phyloP scores from a whole-genome alignment of 2,113 vertebrate genomes.

The Arizona elegans region DNA sequence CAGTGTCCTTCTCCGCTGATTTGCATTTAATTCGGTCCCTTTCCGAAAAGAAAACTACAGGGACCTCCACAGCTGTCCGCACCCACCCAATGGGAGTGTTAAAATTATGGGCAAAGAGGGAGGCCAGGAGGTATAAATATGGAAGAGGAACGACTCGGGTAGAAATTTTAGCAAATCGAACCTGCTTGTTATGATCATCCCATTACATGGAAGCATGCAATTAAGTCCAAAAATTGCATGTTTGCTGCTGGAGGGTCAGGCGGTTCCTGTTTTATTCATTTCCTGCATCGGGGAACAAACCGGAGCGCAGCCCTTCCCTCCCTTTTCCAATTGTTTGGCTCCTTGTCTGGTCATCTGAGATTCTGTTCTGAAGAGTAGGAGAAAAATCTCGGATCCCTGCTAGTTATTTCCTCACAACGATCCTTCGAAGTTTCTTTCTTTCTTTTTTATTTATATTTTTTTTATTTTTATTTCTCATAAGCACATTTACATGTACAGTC shows the following conservation, averaged over 20 bases:
- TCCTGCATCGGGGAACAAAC: constrained; percentile 43
- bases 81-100: constrained; percentile 16
- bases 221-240: constrained; percentile 54
- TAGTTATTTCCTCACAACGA: too few species aligned
- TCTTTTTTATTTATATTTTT: too few species aligned
- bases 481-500: too few species aligned
- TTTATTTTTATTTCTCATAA: too few species aligned
- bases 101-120: constrained; percentile 32
- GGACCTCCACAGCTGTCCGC: constrained; percentile 10
- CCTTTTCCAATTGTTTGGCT: neutral
- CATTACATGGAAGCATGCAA: constrained; percentile 37
- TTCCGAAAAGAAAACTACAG: neutral
- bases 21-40: neutral
- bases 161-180: constrained; percentile 28
- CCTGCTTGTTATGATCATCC: constrained; percentile 36
- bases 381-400: neutral
- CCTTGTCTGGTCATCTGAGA: neutral
- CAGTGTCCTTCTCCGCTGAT: neutral
- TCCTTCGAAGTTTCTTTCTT: too few species aligned
- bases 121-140: constrained; percentile 44
- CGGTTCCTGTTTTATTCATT: constrained; percentile 32
- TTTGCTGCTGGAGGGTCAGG: constrained; percentile 35
- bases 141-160: constrained; percentile 41
- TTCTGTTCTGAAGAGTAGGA: neutral
- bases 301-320: neutral